Evolutionary conservation across 2,888 invertebrate species (phyloP).

Genomic region (Diachrysia chrysitis): DNA sequence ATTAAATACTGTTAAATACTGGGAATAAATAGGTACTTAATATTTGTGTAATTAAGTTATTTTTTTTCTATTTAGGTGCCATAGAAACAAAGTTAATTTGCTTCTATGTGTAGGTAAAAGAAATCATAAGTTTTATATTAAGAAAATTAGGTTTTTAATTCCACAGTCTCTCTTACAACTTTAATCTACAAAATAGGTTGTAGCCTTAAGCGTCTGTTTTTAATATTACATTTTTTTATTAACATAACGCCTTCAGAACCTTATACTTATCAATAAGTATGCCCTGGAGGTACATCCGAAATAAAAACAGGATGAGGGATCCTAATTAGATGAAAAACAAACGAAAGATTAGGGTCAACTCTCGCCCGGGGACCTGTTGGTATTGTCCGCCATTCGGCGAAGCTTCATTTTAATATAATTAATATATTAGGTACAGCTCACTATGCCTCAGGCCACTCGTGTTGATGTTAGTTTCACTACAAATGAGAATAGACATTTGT

Average conservation of each 20-base stretch:
- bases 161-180: background rate
- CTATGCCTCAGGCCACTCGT: conserved; percentile 42
- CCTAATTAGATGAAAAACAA: conserved; percentile 83
- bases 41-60: too few relatives aligned
- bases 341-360: conserved; percentile 77
- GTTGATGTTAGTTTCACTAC: conserved; percentile 50
- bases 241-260: conserved; percentile 9
- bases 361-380: conserved; percentile 62
- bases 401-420: conserved; percentile 70
- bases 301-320: conserved; percentile 75
- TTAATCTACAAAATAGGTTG: background rate
- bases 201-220: background rate
- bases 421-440: conserved; percentile 57
- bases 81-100: too few relatives aligned
- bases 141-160: background rate
- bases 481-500: conserved; percentile 43
- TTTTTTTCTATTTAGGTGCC: too few relatives aligned
- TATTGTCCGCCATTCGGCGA: conserved; percentile 65
- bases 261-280: conserved; percentile 62
- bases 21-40: too few relatives aligned
- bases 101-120: background rate
- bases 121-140: background rate
- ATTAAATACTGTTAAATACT: too few relatives aligned
- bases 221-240: background rate
- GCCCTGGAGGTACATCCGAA: conserved; percentile 63